Evolutionary conservation across 2,888 invertebrate genomes (phyloP).

Genomic region (Ditylenchus weischeri): DNA sequence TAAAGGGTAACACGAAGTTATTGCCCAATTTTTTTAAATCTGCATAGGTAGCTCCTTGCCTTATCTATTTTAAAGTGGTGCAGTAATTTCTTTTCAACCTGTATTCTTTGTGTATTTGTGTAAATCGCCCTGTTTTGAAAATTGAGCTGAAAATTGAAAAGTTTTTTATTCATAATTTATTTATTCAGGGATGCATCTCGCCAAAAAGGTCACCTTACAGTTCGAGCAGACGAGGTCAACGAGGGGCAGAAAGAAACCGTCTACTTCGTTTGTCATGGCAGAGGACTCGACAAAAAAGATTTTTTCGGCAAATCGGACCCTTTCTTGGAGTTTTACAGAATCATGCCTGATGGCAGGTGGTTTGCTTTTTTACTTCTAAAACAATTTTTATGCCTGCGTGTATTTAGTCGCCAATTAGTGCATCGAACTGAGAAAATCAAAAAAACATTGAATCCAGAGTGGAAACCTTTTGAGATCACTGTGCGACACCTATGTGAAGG

Average conservation of each 20-base stretch:
- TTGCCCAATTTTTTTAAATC: no score
- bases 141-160: no score
- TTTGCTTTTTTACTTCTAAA: constrained; percentile 1
- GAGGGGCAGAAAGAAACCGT: constrained; percentile 36
- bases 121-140: no score
- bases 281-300: constrained; percentile 49
- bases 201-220: constrained; percentile 36
- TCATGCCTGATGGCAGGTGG: constrained; percentile 43
- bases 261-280: constrained; percentile 28
- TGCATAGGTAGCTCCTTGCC: no score
- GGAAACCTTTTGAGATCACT: constrained; percentile 63
- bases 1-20: no score
- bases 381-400: background rate
- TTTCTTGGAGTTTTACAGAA: constrained; percentile 47
- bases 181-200: constrained; percentile 35
- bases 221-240: constrained; percentile 42
- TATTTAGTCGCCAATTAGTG: constrained; percentile 39
- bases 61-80: no score
- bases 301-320: constrained; percentile 54
- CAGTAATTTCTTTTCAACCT: no score
- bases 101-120: no score
- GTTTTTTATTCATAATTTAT: no score
- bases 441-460: constrained; percentile 65
- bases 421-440: constrained; percentile 64
- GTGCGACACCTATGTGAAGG: constrained; percentile 63